Evolutionary conservation across 2,113 vertebrate species (phyloP), one percentile per base, ranked within the genome.

Genomic region (Saimiri boliviensis): DNA sequence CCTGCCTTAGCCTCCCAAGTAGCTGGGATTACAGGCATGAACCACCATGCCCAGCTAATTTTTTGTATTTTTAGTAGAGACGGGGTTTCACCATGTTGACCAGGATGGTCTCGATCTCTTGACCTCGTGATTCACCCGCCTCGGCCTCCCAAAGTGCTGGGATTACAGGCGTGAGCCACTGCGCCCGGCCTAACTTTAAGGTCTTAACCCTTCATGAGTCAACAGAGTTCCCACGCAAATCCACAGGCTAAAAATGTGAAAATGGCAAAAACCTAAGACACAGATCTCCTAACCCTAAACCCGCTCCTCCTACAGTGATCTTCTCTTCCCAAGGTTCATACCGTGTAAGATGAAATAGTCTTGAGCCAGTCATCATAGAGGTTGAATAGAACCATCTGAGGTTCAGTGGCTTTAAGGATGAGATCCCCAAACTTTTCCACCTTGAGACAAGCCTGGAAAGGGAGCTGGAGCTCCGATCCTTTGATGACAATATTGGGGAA

Each of bases 401-500:
- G 99, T 93, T 99, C 99, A 2, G 99, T 99, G 6, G 99, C 99
- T 98, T 99, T 99, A 95, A 99, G 98, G 97, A 99, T 99, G 86
- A 99, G 98, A 96, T 99, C 99, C 84, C 99, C 99, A 98, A 99
- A 99, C 98, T 99, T 99, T 82, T 99, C 99, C 96, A 99, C 99
- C 97, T 99, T 99, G 98, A 99, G 99, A 97, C 99, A 99, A 96
- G 99, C 99, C 98, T 99, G 99, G 99, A 99, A 99, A 52, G 99
- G 99, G 94, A 99, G 99, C 97, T 99, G 99, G 97, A 99, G 96
- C 98, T 99, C 99, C 0, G 99, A 99, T 47, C 99, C 99, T 98
- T 99, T 99, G 98, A 99, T 99, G 86, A 99, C 99, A 35, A 99
- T 99, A 98, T 99, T 99, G 97, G 99, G 99, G 99, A 99, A 99